Evolutionary conservation across 2,113 vertebrate species (phyloP), one percentile per base, ranked within the genome.

Genomic region (Grus americana): DNA sequence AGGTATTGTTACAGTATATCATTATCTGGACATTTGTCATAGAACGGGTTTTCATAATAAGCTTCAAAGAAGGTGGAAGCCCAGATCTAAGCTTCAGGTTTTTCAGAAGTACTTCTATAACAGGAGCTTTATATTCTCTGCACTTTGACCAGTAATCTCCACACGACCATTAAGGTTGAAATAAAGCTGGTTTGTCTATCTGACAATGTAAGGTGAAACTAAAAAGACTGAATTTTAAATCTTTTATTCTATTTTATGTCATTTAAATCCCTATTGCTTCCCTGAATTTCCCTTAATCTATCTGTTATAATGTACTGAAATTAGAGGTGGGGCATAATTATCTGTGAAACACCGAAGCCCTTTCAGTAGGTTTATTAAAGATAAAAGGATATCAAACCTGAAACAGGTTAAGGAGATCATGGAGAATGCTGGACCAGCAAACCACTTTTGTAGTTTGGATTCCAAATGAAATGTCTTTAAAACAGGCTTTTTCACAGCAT

Each of bases 81-180:
- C 92, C 83, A 96, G 92, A 97, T 97, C 90, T 96, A 96, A 97
- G 93, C 73, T 85, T 92, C 26, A 68, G 81, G 9, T 89, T 94
- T 95, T 96, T 97, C 78, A 95, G 95, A 96, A 96, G 89, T 97
- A 79, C 76, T 79, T 94, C 87, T 96, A 3, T 95, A 95, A 93
- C 32, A 90, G 70, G n/a, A 88, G 91, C 95, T 97, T 97, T 96
- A 86, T 97, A 90, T 97, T 97, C 78, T 75, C 55, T 96, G 87
- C 79, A 87, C 96, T 97, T 97, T 96, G 95, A 96, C 97, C 85
- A 83, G 23, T 94, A 96, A 96, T 97, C 95, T 97, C 95, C 93
- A 93, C 20, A 59, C 0, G 61, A 93, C 91, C 86, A 89, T 91
- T 94, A 94, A 88, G 67, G 73, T 62, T 97, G 91, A 96, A 95